phyloP scores from a whole-genome alignment of 2,113 vertebrate species.

The Cryptomyrus ogoouensis region DNA sequence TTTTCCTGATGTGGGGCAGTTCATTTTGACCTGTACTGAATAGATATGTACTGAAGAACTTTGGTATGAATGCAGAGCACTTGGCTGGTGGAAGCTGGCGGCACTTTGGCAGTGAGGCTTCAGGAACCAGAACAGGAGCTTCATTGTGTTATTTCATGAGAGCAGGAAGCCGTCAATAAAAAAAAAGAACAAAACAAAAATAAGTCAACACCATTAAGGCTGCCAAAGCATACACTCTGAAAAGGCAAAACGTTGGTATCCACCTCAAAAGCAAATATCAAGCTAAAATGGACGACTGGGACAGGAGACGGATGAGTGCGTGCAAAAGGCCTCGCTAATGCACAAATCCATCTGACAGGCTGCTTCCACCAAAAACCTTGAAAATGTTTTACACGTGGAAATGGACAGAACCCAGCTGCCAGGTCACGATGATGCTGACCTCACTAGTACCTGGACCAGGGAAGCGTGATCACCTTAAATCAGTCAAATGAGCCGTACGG shows the following conservation, averaged over 20 bases:
- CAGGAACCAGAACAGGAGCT: neutral
- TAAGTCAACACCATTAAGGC: neutral
- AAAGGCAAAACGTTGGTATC: neutral
- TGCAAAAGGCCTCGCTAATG: neutral
- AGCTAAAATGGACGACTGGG: neutral
- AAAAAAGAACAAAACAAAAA: neutral
- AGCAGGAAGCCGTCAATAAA: neutral
- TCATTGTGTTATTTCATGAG: neutral
- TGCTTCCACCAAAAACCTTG: neutral
- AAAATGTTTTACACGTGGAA: conserved; percentile 17
- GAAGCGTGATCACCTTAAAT: conserved; percentile 20
- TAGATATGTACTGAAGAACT: neutral
- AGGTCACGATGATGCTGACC: neutral
- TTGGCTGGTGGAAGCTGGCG: neutral
- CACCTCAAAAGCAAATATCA: conserved; percentile 19
- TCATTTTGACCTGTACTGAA: neutral
- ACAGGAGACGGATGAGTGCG: neutral
- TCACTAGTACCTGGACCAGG: neutral
- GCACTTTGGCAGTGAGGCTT: neutral
- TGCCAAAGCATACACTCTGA: neutral
- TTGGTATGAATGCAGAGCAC: neutral
- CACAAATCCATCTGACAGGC: neutral
- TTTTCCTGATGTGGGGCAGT: neutral
- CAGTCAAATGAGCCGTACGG: neutral
- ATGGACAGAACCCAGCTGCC: neutral